Evolutionary conservation across 2,888 invertebrate species (phyloP), one percentile per base, ranked within the genome.

Genomic region (Acanthacorydalis orientalis): DNA sequence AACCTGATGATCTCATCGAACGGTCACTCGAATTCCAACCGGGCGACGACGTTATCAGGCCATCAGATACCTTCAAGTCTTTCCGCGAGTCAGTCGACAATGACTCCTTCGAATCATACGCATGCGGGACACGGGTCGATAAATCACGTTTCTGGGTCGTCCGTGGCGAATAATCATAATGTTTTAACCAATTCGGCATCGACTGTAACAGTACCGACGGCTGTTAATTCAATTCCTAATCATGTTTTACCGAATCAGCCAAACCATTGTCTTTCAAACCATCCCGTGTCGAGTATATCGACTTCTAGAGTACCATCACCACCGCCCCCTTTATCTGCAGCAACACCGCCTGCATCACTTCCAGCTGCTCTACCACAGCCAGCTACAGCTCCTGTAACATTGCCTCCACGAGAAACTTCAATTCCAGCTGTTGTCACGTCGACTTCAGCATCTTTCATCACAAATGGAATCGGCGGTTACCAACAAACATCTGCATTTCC

Each of bases 371-470:
- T 75, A 64, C 71, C 77, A 62, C 70, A 70, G 64, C 67, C 74
- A 61, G 68, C 70, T 60, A 61, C 73, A 60, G 62, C 68, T 56
- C 65, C 75, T 40, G 68, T 71, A 46, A 63, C 59, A 4, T 60
- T 61, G 31, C 62, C 61, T 49, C 63, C 64, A 47, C 61, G 60
- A 31, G 55, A 55, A 12, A 54, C 59, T 32, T 47, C 61, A 65
- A 64, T 67, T 67, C 65, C 75, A 64, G 71, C 77, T 62, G 69
- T 70, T 64, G 64, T 75, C 41, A 68, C 71, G 46, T 64, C 71
- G 35, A 73, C 73, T 31, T 64, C 65, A 2, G 65, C 65, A 10
- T 62, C 64, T 50, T 63, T 60, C 31, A 63, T 70, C 2, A 64
- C 67, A 40, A 64, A 67, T 55, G 67, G 68, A 51, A 62, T 63